Evolutionary conservation across 2,797 vertebrate genomes (phyloP).

Genomic region (Molossus alvarezi): DNA sequence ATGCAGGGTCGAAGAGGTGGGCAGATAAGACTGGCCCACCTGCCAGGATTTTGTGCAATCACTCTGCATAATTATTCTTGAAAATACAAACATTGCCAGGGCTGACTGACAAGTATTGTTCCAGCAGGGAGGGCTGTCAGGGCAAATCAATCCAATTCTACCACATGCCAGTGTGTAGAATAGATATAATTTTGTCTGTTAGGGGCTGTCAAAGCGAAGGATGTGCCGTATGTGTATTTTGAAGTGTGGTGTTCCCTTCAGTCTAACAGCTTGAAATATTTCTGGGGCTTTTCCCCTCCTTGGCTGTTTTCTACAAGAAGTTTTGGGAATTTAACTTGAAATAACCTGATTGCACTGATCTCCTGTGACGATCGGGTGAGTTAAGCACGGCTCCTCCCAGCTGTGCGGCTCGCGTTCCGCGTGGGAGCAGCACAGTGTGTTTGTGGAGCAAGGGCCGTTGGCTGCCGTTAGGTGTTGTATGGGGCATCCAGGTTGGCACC

Average conservation of each 20-base stretch:
- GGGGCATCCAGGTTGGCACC: neutral
- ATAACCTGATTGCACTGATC: slow-evolving; percentile 51
- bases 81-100: slow-evolving; percentile 80
- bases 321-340: slow-evolving; percentile 46
- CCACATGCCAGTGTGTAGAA: slow-evolving; percentile 79
- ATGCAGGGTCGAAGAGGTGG: neutral
- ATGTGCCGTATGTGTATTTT: slow-evolving; percentile 79
- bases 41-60: slow-evolving; percentile 76
- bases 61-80: slow-evolving; percentile 71
- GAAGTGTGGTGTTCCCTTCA: slow-evolving; percentile 79
- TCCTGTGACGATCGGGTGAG: neutral
- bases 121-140: slow-evolving; percentile 78
- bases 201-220: slow-evolving; percentile 77
- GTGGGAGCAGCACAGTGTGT: neutral
- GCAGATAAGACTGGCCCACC: slow-evolving; percentile 70
- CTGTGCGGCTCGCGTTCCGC: neutral
- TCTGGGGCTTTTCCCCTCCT: slow-evolving; percentile 69
- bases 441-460: neutral
- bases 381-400: neutral
- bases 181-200: slow-evolving; percentile 79
- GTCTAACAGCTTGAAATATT: slow-evolving; percentile 78
- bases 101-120: slow-evolving; percentile 80
- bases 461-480: neutral
- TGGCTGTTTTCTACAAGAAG: slow-evolving; percentile 70
- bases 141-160: slow-evolving; percentile 81